Evolutionary conservation across 2,888 invertebrate genomes (phyloP).

Genomic region (Halictus quadricinctus): DNA sequence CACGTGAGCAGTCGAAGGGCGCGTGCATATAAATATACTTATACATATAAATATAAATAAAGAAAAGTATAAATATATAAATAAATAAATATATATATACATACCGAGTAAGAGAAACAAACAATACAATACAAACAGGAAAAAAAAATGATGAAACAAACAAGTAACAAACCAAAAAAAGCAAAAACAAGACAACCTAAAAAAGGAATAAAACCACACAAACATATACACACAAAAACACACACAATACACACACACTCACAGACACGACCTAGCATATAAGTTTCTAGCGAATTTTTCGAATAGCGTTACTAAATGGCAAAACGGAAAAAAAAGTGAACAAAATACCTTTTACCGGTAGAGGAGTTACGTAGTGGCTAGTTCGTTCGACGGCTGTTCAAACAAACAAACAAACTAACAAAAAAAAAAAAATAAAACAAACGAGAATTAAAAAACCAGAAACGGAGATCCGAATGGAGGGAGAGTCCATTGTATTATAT

Average conservation of each 20-base stretch:
- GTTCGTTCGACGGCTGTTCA: conserved; percentile 80
- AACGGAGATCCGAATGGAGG: conserved; percentile 66
- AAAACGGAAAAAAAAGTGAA: conserved; percentile 62
- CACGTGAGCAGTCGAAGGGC: conserved; percentile 59
- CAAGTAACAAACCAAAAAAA: neutral
- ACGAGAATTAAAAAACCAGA: neutral
- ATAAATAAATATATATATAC: conserved; percentile 41
- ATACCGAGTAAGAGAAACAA: conserved; percentile 54
- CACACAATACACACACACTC: neutral
- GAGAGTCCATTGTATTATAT: conserved; percentile 51
- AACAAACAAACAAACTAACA: conserved; percentile 43
- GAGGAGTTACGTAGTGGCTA: conserved; percentile 81
- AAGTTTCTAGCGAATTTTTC: conserved; percentile 79
- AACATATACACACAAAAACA: neutral
- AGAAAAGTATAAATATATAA: conserved; percentile 49
- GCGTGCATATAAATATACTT: conserved; percentile 57
- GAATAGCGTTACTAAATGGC: conserved; percentile 62
- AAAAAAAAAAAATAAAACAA: conserved; percentile 26
- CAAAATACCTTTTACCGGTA: conserved; percentile 68
- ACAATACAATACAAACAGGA: conserved; percentile 69
- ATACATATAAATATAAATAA: conserved; percentile 30
- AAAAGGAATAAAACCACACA: neutral
- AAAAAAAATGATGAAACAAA: conserved; percentile 44
- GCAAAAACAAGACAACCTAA: neutral
- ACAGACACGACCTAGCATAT: conserved; percentile 68